These are phyloP conservation scores for Micrasema minimum DNA, from an alignment of 1,140 invertebrate species.

Conservation along the genomic window DNA sequence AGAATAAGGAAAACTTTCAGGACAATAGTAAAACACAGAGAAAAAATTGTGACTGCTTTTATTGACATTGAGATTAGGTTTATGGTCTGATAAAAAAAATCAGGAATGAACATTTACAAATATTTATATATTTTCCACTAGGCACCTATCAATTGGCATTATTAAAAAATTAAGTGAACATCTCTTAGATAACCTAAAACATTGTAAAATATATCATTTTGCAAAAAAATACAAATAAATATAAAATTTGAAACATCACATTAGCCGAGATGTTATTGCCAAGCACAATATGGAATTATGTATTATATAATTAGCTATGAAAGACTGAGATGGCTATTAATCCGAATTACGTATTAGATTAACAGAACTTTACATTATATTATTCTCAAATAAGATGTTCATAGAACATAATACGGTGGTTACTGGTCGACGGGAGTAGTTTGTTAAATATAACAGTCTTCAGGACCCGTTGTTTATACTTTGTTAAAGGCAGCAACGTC, in stretches of 20 bases:
- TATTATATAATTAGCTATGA: conserved; percentile 2
- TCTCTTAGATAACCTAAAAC: too few relatives aligned
- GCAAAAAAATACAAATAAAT: conserved; percentile 15
- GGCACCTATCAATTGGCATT: background rate
- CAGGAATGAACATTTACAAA: conserved; percentile 40
- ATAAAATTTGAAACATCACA: conserved; percentile 25
- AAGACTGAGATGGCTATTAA: background rate
- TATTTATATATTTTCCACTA: background rate
- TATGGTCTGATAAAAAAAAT: conserved; percentile 23
- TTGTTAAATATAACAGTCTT: conserved; percentile 23
- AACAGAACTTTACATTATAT: background rate
- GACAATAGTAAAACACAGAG: too few relatives aligned
- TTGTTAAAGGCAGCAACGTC: conserved; percentile 94
- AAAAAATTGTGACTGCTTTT: conserved; percentile 29
- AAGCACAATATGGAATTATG: conserved; percentile 5
- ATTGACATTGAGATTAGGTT: conserved; percentile 17
- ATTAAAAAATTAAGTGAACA: too few relatives aligned
- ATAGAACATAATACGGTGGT: conserved; percentile 25
- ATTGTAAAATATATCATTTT: conserved; percentile 17
- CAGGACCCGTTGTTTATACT: conserved; percentile 61
- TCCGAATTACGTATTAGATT: background rate
- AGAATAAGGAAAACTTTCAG: too few relatives aligned
- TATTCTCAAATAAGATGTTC: conserved; percentile 20
- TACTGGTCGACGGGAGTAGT: background rate
- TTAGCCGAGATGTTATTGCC: background rate